Base-by-base conservation (phyloP, 1,140 invertebrate genomes). In the Carposina sasakii region DNA sequence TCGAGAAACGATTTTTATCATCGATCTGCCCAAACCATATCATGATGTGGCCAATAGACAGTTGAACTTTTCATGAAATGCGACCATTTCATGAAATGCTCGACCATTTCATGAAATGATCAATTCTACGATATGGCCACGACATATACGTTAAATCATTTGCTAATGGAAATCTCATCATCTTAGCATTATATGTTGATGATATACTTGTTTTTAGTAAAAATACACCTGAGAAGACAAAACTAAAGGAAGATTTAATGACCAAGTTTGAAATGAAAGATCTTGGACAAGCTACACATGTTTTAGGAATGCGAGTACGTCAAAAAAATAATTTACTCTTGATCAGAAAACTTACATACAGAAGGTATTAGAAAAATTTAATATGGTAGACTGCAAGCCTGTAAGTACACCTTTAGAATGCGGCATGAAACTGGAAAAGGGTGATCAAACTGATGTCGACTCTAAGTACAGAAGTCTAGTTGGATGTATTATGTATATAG, bases 301-400 rank as follows among this genome's bases (percentile, higher is more conserved):
- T 59, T 22, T 39, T 59, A 21, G 57, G 52, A 26, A 59, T 59
- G 52, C n/a, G 46, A 9, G 13, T 57, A 41, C 52, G 20, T 17
- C 28, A 50, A 44, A 26, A 43, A 55, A 48, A 24, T 15, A 52
- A 50, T 33, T 60, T 40, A 50, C 39, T 33, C 30, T 60, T n/a
- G 46, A 60, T 48, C 60, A 67, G 50, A 28, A 51, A 52, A 60
- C 48, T 5, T 62, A 60, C 45, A 63, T 66, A 30, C 34, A 55
- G 3, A 36, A 63, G 20, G 51, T 67, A 21, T 31, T 66, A 24
- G 33, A 10, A 33, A 24, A 46, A 16, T 61, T 55, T 23, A 37
- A 42, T 21, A 63, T 63, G 57, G 47, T 42, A 33, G 49, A 63
- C 4, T 62, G 56, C 40, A 66, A 62, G 16, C 39, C 52, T 16